Base-by-base conservation (phyloP, 2,113 vertebrate genomes). In the Sinocyclocheilus anshuiensis region DNA sequence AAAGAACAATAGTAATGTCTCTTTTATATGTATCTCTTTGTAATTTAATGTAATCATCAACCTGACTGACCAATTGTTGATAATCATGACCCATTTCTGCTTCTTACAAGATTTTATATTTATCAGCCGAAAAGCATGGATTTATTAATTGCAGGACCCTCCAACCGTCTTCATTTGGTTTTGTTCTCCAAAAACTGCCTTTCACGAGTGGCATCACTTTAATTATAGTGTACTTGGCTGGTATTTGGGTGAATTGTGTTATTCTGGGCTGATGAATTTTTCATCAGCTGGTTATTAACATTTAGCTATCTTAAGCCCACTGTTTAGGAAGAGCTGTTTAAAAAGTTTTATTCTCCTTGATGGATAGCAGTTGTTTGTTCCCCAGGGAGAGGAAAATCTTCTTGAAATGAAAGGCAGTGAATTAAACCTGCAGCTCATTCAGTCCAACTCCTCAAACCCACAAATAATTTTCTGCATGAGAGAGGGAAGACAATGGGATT, bases 231-330 rank as follows among this genome's bases (percentile, higher is more conserved):
- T 91, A 93, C 90, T 61, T 92, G 89, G 89, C 87, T 91, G 85
- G 92, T 93, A 92, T 93, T 87, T 87, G 91, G 91, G 92, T 92
- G 92, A 93, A 91, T 94, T 93, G 91, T 95, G 94, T 94, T 94
- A 94, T 93, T 92, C 92, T 92, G 89, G 90, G 88, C 87, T 95
- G 94, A 95, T 94, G 92, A 93, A 94, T 94, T 94, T 95, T 93
- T 94, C 93, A 94, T 95, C 92, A 94, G 92, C 92, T 92, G 92
- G 90, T 94, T 94, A 93, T 94, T 94, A 94, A 93, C 93, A 92
- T 92, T 92, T 87, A 67, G 86, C 91, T 93, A 89, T 93, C 89
- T 89, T 79, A 85, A 88, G 92, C 92, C 71, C 91, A 61, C 50
- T 92, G 89, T 92, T 88, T 89, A 92, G 89, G 89, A 92, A 90